Percentiles rank a stretch among this genome's conserved stretches.
These are phyloP conservation scores for Pseudeuparius sepicola DNA, from an alignment of 2,888 invertebrate species.

Conservation along the genomic window DNA sequence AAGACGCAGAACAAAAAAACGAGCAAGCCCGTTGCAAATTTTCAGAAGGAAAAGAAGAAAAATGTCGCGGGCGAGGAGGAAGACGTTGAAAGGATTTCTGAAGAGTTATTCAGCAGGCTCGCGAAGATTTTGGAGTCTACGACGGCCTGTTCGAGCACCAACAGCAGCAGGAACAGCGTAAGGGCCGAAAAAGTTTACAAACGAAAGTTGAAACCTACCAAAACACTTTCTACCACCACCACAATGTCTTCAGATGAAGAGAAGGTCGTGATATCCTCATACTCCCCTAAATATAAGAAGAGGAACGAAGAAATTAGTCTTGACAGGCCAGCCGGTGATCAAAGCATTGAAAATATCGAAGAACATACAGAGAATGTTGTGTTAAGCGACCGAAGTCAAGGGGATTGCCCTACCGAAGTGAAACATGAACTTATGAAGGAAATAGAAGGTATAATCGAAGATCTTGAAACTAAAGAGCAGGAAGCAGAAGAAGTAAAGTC, in stretches of 20 bases:
- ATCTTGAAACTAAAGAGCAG: neutral
- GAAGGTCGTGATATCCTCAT: too few relatives aligned
- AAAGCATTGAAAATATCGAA: too few relatives aligned
- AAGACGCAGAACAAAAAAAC: slow-evolving; percentile 13
- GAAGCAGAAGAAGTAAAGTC: neutral
- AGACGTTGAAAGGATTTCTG: slow-evolving; percentile 13
- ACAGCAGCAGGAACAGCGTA: slow-evolving; percentile 13
- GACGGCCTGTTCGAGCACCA: slow-evolving; percentile 16
- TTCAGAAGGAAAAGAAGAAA: neutral
- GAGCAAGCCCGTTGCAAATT: neutral
- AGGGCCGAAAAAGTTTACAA: neutral
- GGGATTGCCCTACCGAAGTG: too few relatives aligned
- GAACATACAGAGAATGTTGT: too few relatives aligned
- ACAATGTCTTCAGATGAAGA: neutral
- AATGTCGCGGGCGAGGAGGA: slow-evolving; percentile 9
- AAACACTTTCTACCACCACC: neutral
- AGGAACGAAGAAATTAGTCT: too few relatives aligned
- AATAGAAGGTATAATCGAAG: too few relatives aligned
- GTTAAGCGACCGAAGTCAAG: too few relatives aligned
- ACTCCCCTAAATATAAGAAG: too few relatives aligned
- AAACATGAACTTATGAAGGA: too few relatives aligned
- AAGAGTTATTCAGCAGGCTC: slow-evolving; percentile 22
- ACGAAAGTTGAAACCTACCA: too few relatives aligned
- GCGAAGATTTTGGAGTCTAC: slow-evolving; percentile 24
- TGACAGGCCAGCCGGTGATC: too few relatives aligned